Evolutionary conservation across 2,888 invertebrate genomes (phyloP).

Genomic region (Morpho deidamia): DNA sequence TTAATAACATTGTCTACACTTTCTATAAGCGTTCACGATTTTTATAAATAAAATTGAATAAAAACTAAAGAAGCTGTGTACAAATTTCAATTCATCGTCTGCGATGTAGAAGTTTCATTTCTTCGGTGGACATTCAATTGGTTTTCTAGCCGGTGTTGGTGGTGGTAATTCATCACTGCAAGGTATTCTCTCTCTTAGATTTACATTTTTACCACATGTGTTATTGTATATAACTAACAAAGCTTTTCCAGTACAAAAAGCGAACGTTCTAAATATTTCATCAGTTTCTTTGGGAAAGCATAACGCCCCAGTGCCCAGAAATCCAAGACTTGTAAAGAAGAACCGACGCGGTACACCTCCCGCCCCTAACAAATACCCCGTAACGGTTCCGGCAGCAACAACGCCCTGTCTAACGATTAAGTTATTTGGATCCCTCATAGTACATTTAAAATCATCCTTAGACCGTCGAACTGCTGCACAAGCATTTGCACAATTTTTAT

Average conservation of each 20-base stretch:
- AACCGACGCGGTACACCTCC: constrained; percentile 30
- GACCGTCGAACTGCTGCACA: constrained; percentile 16
- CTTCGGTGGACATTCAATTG: constrained; percentile 29
- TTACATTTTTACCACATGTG: constrained; percentile 29
- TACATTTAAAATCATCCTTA: constrained; percentile 32
- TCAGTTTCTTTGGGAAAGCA: constrained; percentile 58
- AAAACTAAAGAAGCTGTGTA: no score
- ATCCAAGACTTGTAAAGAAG: constrained; percentile 36
- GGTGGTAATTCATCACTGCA: constrained; percentile 41
- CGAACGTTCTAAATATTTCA: constrained; percentile 34
- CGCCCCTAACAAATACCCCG: constrained; percentile 34
- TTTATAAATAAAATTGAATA: no score
- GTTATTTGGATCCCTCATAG: constrained; percentile 43
- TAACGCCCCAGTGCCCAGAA: constrained; percentile 39
- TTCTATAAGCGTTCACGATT: no score
- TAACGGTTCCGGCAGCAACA: constrained; percentile 29
- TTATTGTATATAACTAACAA: constrained; percentile 33
- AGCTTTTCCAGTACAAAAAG: constrained; percentile 29
- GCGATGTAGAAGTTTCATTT: constrained; percentile 8
- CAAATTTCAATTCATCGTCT: no score
- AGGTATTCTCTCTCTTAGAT: constrained; percentile 36
- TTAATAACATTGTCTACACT: no score
- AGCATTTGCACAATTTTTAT: constrained; percentile 17
- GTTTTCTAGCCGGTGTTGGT: constrained; percentile 7
- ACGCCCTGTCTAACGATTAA: constrained; percentile 32